These are phyloP conservation scores for Galleria mellonella DNA, from an alignment of 1,140 invertebrate genomes.

Conservation along the genomic window DNA sequence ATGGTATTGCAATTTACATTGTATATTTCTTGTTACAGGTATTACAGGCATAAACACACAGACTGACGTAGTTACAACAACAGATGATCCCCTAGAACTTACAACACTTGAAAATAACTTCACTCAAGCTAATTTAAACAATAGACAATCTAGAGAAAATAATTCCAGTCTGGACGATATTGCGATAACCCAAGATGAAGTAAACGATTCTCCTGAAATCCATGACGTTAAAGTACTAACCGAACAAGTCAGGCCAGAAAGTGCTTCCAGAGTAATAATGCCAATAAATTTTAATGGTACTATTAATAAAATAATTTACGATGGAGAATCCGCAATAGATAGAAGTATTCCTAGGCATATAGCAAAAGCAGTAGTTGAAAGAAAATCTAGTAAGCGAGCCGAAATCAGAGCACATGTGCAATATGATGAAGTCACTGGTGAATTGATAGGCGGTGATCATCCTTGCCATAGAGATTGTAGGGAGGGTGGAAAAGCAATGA, in stretches of 20 bases:
- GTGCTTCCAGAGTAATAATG: slow-evolving; percentile 49
- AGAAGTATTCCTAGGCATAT: not conserved
- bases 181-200: slow-evolving; percentile 11
- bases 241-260: slow-evolving; percentile 29
- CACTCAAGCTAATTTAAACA: not conserved
- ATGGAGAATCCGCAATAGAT: not conserved
- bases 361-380: slow-evolving; percentile 2
- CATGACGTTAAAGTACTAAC: slow-evolving; percentile 30
- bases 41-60: slow-evolving; percentile 31
- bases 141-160: slow-evolving; percentile 13
- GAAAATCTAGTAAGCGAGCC: slow-evolving; percentile 24
- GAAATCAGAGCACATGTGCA: slow-evolving; percentile 39
- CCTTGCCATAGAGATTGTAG: slow-evolving; percentile 70
- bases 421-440: slow-evolving; percentile 60
- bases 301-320: slow-evolving; percentile 18
- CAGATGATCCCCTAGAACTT: slow-evolving; percentile 4
- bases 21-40: slow-evolving; percentile 38
- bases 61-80: slow-evolving; percentile 21
- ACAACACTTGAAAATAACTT: slow-evolving; percentile 4
- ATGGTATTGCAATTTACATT: too few relatives aligned
- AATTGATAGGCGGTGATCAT: slow-evolving; percentile 54
- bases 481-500: slow-evolving; percentile 74
- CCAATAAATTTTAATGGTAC: slow-evolving; percentile 16
- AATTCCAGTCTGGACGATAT: slow-evolving; percentile 13
- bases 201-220: slow-evolving; percentile 7